Evolutionary conservation across 1,140 invertebrate genomes (phyloP).

Genomic region (Platorchestia sp.): DNA sequence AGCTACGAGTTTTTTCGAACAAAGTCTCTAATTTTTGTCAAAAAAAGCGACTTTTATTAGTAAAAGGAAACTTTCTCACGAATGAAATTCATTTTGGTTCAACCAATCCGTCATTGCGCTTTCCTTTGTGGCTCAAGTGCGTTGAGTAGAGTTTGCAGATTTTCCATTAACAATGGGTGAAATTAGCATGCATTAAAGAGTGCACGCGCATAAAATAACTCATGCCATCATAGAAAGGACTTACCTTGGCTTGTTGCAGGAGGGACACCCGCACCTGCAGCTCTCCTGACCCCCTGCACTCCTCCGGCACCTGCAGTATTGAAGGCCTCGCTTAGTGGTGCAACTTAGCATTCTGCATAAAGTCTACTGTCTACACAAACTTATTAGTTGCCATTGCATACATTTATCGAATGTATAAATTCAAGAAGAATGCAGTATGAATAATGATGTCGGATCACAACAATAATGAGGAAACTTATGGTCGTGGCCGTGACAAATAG

Average conservation of each 20-base stretch:
- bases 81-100: too few relatives aligned
- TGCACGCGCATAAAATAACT: too few relatives aligned
- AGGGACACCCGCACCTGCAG: constrained; percentile 53
- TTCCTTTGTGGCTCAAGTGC: too few relatives aligned
- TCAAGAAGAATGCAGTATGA: neutral
- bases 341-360: neutral
- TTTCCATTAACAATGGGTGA: too few relatives aligned
- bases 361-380: neutral
- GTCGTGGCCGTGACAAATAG: neutral
- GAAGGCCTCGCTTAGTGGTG: neutral
- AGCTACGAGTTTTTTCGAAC: too few relatives aligned
- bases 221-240: too few relatives aligned
- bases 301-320: constrained; percentile 20
- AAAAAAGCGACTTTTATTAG: too few relatives aligned
- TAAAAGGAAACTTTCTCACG: too few relatives aligned
- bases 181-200: too few relatives aligned
- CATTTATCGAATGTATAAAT: neutral
- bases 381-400: neutral
- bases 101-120: too few relatives aligned
- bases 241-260: constrained; percentile 56
- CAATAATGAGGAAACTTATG: neutral
- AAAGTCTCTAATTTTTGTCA: too few relatives aligned
- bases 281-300: constrained; percentile 47
- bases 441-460: neutral
- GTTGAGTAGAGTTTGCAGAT: too few relatives aligned